phyloP scores from a whole-genome alignment of 2,113 vertebrate species.

The Pseudopipra pipra region DNA sequence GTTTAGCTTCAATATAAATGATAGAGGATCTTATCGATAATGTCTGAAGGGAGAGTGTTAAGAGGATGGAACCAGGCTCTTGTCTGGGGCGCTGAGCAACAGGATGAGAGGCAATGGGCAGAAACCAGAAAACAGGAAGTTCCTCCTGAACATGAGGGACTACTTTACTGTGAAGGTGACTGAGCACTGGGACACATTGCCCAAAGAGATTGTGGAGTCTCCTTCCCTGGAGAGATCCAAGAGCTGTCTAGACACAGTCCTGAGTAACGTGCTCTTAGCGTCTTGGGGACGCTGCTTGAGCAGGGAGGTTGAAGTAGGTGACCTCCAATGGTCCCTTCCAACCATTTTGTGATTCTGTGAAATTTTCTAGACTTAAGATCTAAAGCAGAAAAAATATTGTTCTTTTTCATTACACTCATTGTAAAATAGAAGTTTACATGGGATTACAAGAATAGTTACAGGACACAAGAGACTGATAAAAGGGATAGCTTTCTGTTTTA shows the following conservation, averaged over 20 bases:
- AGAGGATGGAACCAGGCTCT: not conserved
- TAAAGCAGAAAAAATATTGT: not conserved
- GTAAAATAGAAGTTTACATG: not conserved
- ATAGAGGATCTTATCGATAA: not conserved
- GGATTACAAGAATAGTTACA: not conserved
- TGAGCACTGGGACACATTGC: not conserved
- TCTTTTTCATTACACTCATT: not conserved
- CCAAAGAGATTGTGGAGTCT: not conserved
- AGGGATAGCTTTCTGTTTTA: not conserved
- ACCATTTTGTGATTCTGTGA: not conserved
- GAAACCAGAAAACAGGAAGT: not conserved
- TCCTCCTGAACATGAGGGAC: not conserved
- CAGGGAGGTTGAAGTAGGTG: not conserved
- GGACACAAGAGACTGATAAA: not conserved
- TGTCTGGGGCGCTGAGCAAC: not conserved
- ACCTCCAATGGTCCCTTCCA: not conserved
- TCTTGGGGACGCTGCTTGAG: not conserved
- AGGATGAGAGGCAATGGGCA: not conserved
- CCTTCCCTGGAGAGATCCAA: not conserved
- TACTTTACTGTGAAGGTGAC: not conserved
- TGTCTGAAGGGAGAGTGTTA: not conserved
- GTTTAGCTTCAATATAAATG: not conserved
- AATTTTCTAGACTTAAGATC: not conserved
- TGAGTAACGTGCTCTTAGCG: not conserved
- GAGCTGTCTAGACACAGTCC: accelerated